Base-by-base conservation (phyloP, 2,797 vertebrate species). In the Pteropus rufus region DNA sequence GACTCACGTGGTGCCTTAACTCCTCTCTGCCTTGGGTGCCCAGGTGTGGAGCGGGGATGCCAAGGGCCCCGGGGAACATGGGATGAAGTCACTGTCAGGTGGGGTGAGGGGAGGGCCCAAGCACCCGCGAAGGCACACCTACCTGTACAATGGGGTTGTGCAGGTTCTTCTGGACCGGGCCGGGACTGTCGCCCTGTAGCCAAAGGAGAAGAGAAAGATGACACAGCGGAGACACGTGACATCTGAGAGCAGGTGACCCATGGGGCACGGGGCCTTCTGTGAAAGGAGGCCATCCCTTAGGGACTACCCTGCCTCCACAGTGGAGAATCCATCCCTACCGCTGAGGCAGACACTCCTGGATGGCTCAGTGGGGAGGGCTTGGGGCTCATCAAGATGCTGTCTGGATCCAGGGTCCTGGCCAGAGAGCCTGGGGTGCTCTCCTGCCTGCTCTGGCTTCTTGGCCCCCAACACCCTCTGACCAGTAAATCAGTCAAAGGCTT, bases 71-170 rank as follows among this genome's bases (percentile, higher is more conserved):
- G 31, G 88, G 44, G 49, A 44, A 18, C 12, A 18, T 21, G 84
- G 46, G 31, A 4, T 21, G 39, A 29, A 16, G 34, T 26, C 41
- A 3, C 0, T 12, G 81, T 46, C 44, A 83, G 18, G 67, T 23
- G 31, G 72, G 73, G 77, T 4, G 9, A 14, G 9, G 19, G 69
- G 31, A 52, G 31, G 73, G 49, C n/a, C 24, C 11, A 0, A 0
- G 64, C 0, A n/a, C 54, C 64, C 11, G 83, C 26, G 62, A 24
- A 67, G 72, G 67, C 5, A 24, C 44, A 76, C 98, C 65, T 98
- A 99, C 98, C 98, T 99, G 98, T 98, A 99, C 98, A 2, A 98
- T 98, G 95, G 98, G 98, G 97, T 98, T 99, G 98, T 98, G 98
- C 97, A 98, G 98, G 98, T 98, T 98, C 98, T 99, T 99, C 98